Conservation (phyloP, 1,140 invertebrate genomes). For the Pristionchus pacificus region DNA sequence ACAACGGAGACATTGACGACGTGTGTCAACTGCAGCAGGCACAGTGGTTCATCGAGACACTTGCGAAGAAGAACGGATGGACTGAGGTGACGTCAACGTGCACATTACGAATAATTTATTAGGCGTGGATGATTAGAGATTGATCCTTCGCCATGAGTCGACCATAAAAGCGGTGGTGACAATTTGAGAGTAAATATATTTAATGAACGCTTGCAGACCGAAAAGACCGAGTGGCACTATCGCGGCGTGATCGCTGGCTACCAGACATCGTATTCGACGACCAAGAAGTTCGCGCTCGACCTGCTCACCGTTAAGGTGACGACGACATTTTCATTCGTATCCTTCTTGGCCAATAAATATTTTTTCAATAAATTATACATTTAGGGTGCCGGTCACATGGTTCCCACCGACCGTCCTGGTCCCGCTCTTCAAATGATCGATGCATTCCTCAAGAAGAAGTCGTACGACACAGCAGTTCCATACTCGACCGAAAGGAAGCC, state of each 20-base stretch:
- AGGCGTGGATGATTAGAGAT: no score
- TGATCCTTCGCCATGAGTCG: no score
- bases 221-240: conserved; percentile 20
- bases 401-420: conserved; percentile 61
- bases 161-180: no score
- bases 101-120: no score
- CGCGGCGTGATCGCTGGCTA: conserved; percentile 26
- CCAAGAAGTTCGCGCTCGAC: conserved; percentile 11
- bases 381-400: conserved; percentile 64
- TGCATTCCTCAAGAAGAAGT: conserved; percentile 41
- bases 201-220: no score
- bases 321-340: no score
- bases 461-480: conserved; percentile 17
- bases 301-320: conserved; percentile 24
- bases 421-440: conserved; percentile 58
- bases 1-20: conserved; percentile 64
- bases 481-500: conserved; percentile 18
- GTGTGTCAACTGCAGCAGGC: conserved; percentile 63
- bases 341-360: no score
- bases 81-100: no score
- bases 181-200: no score
- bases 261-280: conserved; percentile 21
- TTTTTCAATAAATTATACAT: no score
- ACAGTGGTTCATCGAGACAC: conserved; percentile 61
- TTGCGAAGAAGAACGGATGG: conserved; percentile 12